Evolutionary conservation across 2,888 invertebrate genomes (phyloP).

Genomic region (Hipparchia semele): DNA sequence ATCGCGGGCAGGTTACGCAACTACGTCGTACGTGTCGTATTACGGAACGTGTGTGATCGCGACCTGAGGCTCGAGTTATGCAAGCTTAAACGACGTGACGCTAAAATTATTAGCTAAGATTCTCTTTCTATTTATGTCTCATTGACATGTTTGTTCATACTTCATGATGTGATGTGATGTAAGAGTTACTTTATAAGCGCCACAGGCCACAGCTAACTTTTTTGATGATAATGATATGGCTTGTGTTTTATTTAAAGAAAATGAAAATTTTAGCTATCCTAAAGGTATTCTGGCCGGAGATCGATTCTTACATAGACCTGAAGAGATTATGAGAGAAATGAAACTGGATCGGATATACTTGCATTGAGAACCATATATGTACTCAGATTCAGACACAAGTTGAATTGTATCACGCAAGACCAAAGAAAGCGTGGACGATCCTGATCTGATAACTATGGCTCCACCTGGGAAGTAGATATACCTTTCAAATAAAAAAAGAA

Average conservation of each 20-base stretch:
- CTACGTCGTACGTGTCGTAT: slow-evolving; percentile 18
- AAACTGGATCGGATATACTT: too few species aligned
- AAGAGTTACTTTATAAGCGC: neutral
- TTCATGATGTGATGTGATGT: slow-evolving; percentile 9
- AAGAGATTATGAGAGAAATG: too few species aligned
- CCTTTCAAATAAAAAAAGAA: too few species aligned
- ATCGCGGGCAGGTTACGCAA: slow-evolving; percentile 27
- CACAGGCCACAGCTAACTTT: neutral
- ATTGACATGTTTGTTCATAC: slow-evolving; percentile 28
- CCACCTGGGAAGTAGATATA: too few species aligned
- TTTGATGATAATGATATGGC: neutral
- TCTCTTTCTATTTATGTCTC: slow-evolving; percentile 23
- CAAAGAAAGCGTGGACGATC: too few species aligned
- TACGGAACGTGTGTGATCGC: slow-evolving; percentile 26
- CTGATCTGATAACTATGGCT: too few species aligned
- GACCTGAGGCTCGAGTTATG: slow-evolving; percentile 19
- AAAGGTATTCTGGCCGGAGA: too few species aligned
- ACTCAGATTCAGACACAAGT: too few species aligned
- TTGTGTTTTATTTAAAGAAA: neutral
- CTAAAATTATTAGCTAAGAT: slow-evolving; percentile 33
- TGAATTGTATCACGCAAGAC: too few species aligned
- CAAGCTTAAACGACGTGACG: slow-evolving; percentile 26
- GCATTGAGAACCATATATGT: too few species aligned
- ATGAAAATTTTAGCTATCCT: too few species aligned
- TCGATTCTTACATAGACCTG: too few species aligned